Evolutionary conservation across 2,888 invertebrate genomes (phyloP).

Genomic region (Laspeyria flexula): DNA sequence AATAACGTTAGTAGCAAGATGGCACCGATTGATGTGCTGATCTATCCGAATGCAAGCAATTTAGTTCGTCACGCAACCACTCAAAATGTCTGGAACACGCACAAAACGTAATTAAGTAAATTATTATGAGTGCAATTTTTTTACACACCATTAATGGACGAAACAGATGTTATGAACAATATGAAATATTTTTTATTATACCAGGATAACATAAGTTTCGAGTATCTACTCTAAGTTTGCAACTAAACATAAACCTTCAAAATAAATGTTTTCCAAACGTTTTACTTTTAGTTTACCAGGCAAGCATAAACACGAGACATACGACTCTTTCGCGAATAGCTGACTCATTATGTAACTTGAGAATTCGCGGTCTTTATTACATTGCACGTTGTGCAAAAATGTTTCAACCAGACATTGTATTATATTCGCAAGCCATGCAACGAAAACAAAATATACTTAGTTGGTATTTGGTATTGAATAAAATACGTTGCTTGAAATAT

Average conservation of each 20-base stretch:
- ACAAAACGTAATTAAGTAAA: slow-evolving; percentile 27
- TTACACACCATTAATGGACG: slow-evolving; percentile 21
- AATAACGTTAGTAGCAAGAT: too few species aligned
- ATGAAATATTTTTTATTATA: slow-evolving; percentile 3
- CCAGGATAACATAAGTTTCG: slow-evolving; percentile 4
- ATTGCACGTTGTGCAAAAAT: slow-evolving; percentile 3
- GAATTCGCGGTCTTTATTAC: slow-evolving; percentile 4
- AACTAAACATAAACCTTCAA: neutral
- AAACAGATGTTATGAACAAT: slow-evolving; percentile 18
- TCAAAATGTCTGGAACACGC: slow-evolving; percentile 19
- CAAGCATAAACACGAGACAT: slow-evolving; percentile 6
- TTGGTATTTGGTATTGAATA: neutral
- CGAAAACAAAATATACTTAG: neutral
- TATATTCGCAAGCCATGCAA: slow-evolving; percentile 5
- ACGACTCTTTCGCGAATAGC: slow-evolving; percentile 2
- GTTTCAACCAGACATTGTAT: neutral
- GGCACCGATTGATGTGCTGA: too few species aligned
- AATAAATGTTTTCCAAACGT: neutral
- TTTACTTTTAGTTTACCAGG: slow-evolving; percentile 12
- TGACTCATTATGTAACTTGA: slow-evolving; percentile 13
- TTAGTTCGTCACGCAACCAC: slow-evolving; percentile 19
- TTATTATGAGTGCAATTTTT: slow-evolving; percentile 27
- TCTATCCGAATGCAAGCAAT: neutral
- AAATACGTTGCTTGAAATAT: neutral
- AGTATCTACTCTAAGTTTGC: neutral